Evolutionary conservation across 2,888 invertebrate genomes (phyloP).

Genomic region (Griposia aprilina): DNA sequence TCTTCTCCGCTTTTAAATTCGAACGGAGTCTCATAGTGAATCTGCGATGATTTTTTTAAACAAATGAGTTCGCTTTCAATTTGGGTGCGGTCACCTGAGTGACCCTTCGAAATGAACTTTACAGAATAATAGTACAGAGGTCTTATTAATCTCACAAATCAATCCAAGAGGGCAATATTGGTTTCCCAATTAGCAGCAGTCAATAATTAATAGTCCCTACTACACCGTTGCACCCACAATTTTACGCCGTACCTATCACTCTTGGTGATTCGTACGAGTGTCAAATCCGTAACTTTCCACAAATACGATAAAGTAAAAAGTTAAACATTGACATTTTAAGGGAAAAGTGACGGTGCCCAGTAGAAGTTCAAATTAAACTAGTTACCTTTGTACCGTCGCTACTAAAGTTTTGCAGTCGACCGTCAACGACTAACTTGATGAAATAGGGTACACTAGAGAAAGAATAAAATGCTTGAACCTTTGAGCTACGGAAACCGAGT

Average conservation of each 20-base stretch:
- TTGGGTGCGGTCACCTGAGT: not conserved
- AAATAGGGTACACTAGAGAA: constrained; percentile 56
- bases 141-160: not conserved
- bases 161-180: not conserved
- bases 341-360: constrained; percentile 47
- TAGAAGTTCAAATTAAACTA: constrained; percentile 67
- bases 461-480: constrained; percentile 53
- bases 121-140: not conserved
- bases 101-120: not conserved
- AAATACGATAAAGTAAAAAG: constrained; percentile 63
- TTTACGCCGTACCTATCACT: not conserved
- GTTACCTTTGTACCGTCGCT: constrained; percentile 63
- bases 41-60: not conserved
- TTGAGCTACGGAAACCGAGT: constrained; percentile 43
- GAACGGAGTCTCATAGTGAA: not conserved
- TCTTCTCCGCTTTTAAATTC: not conserved
- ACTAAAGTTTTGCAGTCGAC: constrained; percentile 53
- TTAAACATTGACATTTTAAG: constrained; percentile 62
- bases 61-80: not conserved
- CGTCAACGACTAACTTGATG: constrained; percentile 53
- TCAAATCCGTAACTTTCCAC: constrained; percentile 51
- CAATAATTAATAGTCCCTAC: no score
- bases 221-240: not conserved
- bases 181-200: not conserved
- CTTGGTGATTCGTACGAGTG: no score